These are phyloP conservation scores for Phragmatobia fuliginosa DNA, from an alignment of 2,888 invertebrate genomes.

Conservation along the genomic window DNA sequence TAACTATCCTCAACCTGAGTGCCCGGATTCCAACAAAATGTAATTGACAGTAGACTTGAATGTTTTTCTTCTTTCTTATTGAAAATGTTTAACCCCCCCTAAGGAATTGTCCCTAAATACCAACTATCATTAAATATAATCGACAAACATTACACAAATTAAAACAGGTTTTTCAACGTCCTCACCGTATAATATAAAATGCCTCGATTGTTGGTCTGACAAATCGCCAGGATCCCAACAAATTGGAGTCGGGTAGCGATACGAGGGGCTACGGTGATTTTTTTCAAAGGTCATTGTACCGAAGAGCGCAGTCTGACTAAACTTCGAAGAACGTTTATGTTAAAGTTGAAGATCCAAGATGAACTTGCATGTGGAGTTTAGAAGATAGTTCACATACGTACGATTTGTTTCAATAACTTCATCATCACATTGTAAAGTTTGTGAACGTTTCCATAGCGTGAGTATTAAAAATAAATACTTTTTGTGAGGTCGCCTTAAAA, in stretches of 20 bases:
- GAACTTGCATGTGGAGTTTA: slow-evolving; percentile 5
- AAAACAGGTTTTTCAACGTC: not conserved
- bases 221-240: slow-evolving; percentile 25
- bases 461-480: not conserved
- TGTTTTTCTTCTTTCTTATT: too few species aligned
- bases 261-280: slow-evolving; percentile 21
- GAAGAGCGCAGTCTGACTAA: slow-evolving; percentile 7
- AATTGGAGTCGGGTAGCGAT: slow-evolving; percentile 22
- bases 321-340: slow-evolving; percentile 3
- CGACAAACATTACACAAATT: not conserved
- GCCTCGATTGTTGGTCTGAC: slow-evolving; percentile 17
- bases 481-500: too few species aligned
- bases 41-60: too few species aligned
- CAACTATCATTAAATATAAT: not conserved
- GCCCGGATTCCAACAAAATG: too few species aligned
- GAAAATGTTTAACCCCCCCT: not conserved
- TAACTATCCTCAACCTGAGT: too few species aligned
- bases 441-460: not conserved
- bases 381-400: not conserved
- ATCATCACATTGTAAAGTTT: not conserved
- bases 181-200: slow-evolving; percentile 16
- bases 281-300: slow-evolving; percentile 24
- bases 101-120: not conserved
- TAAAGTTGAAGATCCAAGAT: slow-evolving; percentile 9
- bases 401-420: not conserved